Evolutionary conservation across 2,797 vertebrate species (phyloP), one percentile per base, ranked within the genome.

Genomic region (Hydrocynus forskahlii): DNA sequence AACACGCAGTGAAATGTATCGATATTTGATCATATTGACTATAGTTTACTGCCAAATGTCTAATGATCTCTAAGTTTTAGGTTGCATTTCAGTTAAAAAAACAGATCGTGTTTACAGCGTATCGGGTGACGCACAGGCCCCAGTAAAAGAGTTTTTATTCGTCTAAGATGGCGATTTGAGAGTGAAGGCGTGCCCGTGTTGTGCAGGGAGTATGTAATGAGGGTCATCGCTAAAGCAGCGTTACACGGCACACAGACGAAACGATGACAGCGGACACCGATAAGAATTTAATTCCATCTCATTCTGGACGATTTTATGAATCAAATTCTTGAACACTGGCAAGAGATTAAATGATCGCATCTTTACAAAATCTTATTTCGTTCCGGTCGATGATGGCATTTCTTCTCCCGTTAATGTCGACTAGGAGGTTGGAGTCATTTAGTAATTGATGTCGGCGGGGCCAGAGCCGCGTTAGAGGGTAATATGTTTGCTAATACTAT

Each of bases 281-380:
- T 96, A 97, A 97, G 97, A 99, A 99, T 99, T 98, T 94, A 98
- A 99, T 99, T 98, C 95, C 94, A 94, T 95, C 96, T 97, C 96
- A 97, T 99, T 97, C 96, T 95, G 95, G 95, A 96, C 95, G 93
- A 97, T 98, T 97, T 97, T 96, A 97, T 95, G 96, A 98, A 98
- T 96, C 97, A 96, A 95, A 96, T 96, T 98, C 73, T 96, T 89
- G 95, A 98, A 97, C 96, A 97, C 96, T 97, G 96, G 96, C 89
- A 95, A 97, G 97, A 97, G 96, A 97, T 99, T 98, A 97, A 99
- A 99, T 98, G 97, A 99, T 99, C 96, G 94, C 95, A 94, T 99
- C 96, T 98, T 97, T 96, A 96, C 94, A 89, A 92, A 95, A 98
- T 99, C 97, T 97, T 96, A 98, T 98, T 98, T 97, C 94, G 92